These are phyloP conservation scores for Molossus alvarezi DNA, from an alignment of 2,797 vertebrate genomes.

Conservation along the genomic window DNA sequence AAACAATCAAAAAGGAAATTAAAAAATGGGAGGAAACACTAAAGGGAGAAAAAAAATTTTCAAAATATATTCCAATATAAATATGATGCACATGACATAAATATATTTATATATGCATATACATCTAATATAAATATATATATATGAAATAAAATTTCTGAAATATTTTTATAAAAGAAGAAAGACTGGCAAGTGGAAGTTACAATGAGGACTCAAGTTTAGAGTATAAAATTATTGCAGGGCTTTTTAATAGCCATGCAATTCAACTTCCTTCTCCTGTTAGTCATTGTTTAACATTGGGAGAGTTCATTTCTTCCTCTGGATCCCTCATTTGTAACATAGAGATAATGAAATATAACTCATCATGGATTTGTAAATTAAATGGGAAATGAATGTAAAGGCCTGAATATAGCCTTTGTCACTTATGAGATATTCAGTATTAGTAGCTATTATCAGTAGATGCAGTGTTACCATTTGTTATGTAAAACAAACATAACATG, in stretches of 20 bases:
- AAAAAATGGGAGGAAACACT: neutral
- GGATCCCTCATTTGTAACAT: neutral
- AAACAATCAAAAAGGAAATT: neutral
- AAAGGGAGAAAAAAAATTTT: neutral
- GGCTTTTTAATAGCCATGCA: neutral
- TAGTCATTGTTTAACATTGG: neutral
- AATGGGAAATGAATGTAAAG: neutral
- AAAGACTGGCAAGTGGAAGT: neutral
- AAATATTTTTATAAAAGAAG: constrained; percentile 29
- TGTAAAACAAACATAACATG: neutral
- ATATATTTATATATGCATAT: neutral
- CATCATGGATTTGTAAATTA: neutral
- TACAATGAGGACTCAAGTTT: neutral
- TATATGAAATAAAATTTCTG: neutral
- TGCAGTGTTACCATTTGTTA: neutral
- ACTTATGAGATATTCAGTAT: neutral
- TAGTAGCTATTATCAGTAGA: neutral
- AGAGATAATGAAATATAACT: neutral
- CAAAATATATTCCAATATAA: neutral
- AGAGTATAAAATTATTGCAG: neutral
- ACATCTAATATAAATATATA: neutral
- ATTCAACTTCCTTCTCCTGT: neutral
- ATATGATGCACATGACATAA: neutral
- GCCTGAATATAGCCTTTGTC: neutral
- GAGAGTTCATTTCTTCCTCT: neutral